Conservation (phyloP, 2,797 vertebrate species). For the Carapus acus region DNA sequence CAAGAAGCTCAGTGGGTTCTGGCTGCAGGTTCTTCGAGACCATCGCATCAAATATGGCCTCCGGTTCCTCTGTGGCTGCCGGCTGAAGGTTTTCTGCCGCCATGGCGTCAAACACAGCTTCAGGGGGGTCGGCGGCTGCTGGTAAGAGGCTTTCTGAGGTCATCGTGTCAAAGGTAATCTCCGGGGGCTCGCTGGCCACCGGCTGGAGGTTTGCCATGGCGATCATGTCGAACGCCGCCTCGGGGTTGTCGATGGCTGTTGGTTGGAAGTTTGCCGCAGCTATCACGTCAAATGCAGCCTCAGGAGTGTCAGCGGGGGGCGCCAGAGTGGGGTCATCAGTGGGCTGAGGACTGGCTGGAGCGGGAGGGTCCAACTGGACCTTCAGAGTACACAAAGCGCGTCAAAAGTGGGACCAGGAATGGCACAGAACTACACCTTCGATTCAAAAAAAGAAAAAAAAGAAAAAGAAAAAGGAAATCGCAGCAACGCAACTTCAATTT, state of each 20-base stretch:
- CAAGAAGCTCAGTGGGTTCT: too few relatives aligned
- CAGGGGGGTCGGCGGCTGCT: conserved; percentile 35
- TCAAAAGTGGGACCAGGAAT: conserved; percentile 5
- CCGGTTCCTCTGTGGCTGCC: not conserved
- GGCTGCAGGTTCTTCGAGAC: too few relatives aligned
- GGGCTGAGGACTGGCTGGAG: conserved; percentile 9
- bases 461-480: too few relatives aligned
- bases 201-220: conserved; percentile 50
- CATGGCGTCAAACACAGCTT: conserved; percentile 53
- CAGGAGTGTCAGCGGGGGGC: conserved; percentile 3
- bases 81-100: conserved; percentile 49
- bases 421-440: too few relatives aligned
- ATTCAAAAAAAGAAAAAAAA: too few relatives aligned
- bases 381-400: not conserved
- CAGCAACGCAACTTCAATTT: too few relatives aligned
- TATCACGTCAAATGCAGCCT: conserved; percentile 17
- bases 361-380: conserved; percentile 27
- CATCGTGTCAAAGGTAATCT: conserved; percentile 53
- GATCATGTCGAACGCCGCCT: conserved; percentile 54
- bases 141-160: conserved; percentile 49
- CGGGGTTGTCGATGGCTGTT: conserved; percentile 28
- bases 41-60: too few relatives aligned
- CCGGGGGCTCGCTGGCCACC: conserved; percentile 32
- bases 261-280: conserved; percentile 9
- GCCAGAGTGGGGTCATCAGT: conserved; percentile 1